Conservation (phyloP, 1,140 invertebrate genomes). For the Oedothorax gibbosus region DNA sequence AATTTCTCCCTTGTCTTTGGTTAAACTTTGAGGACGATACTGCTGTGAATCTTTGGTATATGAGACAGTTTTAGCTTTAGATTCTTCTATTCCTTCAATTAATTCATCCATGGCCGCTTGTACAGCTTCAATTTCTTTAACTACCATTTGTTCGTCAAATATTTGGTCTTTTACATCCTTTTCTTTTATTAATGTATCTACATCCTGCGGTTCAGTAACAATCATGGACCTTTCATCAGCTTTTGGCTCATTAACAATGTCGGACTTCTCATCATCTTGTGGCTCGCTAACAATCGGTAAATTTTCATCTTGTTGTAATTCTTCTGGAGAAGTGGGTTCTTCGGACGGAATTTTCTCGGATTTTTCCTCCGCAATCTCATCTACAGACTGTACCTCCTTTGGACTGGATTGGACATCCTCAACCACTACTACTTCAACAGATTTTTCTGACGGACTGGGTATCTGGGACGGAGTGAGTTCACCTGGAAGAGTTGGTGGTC, state of each 20-base stretch:
- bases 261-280: background rate
- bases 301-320: background rate
- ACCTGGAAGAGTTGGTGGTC: conserved; percentile 25
- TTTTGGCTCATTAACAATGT: background rate
- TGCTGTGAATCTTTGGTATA: background rate
- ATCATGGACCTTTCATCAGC: background rate
- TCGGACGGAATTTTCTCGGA: conserved; percentile 50
- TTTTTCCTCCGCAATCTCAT: conserved; percentile 11
- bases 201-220: conserved; percentile 10
- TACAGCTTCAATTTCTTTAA: conserved; percentile 57
- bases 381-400: conserved; percentile 8
- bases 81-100: conserved; percentile 48
- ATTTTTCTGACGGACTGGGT: conserved; percentile 14
- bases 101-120: conserved; percentile 57
- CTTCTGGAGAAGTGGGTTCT: background rate
- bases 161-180: conserved; percentile 6
- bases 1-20: conserved; percentile 17
- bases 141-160: conserved; percentile 54
- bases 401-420: conserved; percentile 48
- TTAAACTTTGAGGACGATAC: background rate
- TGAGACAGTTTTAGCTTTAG: conserved; percentile 5
- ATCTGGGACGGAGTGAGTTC: conserved; percentile 47
- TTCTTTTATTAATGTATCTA: background rate
- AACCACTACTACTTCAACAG: background rate
- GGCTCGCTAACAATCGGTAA: background rate